Conservation (phyloP, 2,797 vertebrate genomes). For the Dermochelys coriacea region DNA sequence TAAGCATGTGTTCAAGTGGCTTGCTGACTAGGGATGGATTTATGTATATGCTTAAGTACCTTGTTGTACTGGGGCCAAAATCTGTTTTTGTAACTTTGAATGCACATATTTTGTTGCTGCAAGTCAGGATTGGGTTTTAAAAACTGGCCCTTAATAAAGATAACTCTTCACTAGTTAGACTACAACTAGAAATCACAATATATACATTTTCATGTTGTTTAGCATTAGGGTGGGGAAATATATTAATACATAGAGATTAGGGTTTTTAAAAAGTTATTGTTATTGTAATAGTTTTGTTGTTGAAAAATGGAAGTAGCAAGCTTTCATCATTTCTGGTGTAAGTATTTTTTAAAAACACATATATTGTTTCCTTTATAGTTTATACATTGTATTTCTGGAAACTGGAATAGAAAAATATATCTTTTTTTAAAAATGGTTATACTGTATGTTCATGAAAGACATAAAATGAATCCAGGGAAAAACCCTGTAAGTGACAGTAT, state of each 20-base stretch:
- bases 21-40: not conserved
- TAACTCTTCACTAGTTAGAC: not conserved
- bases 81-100: not conserved
- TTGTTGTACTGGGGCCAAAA: not conserved
- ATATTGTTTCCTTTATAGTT: not conserved
- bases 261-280: not conserved
- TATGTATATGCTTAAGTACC: not conserved
- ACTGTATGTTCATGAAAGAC: slow-evolving; percentile 31
- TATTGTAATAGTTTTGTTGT: no score
- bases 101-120: not conserved
- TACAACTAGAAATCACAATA: not conserved
- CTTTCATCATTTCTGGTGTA: not conserved
- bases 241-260: not conserved
- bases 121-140: not conserved
- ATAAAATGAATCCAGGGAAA: slow-evolving; percentile 37
- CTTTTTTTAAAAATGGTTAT: not conserved
- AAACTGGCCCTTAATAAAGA: not conserved
- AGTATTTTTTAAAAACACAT: not conserved
- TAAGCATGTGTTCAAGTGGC: not conserved
- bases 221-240: not conserved
- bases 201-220: not conserved
- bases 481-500: slow-evolving; percentile 36
- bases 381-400: not conserved
- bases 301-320: not conserved
- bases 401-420: slow-evolving; percentile 17